These are phyloP conservation scores for Poeciliopsis turrubarensis DNA, from an alignment of 2,113 vertebrate genomes.

Conservation along the genomic window DNA sequence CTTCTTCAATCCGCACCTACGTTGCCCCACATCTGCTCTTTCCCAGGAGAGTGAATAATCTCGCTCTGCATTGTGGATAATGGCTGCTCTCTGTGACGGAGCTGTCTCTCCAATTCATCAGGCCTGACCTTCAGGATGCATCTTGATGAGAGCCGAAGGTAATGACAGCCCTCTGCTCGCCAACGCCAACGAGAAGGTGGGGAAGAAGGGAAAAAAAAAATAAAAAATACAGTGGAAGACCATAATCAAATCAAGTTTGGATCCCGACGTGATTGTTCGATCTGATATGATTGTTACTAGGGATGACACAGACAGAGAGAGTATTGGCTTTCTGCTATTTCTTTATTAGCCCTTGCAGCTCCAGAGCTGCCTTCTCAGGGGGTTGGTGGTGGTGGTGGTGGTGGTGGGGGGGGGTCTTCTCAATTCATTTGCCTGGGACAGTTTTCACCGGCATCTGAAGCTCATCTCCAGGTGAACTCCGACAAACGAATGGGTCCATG, in stretches of 20 bases:
- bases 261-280: constrained; percentile 50
- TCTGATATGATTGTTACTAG: constrained; percentile 41
- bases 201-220: no score
- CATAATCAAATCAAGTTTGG: constrained; percentile 54
- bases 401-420: background rate
- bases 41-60: constrained; percentile 59
- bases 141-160: constrained; percentile 66
- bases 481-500: constrained; percentile 40
- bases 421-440: constrained; percentile 33
- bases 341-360: constrained; percentile 34
- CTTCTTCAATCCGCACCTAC: constrained; percentile 38
- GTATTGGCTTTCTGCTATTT: constrained; percentile 35
- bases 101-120: constrained; percentile 71
- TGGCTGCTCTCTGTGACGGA: constrained; percentile 61
- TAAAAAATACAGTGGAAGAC: constrained; percentile 39
- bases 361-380: background rate
- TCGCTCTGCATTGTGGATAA: constrained; percentile 62
- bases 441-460: constrained; percentile 34
- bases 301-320: constrained; percentile 20
- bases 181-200: background rate
- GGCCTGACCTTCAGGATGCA: constrained; percentile 74
- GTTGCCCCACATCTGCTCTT: constrained; percentile 21
- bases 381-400: background rate
- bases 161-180: constrained; percentile 57
- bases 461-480: constrained; percentile 32